A percentile compares a stretch with the other conserved stretches of the same genome.
Conservation (phyloP, 2,888 invertebrate genomes). For the Nezara viridula region DNA sequence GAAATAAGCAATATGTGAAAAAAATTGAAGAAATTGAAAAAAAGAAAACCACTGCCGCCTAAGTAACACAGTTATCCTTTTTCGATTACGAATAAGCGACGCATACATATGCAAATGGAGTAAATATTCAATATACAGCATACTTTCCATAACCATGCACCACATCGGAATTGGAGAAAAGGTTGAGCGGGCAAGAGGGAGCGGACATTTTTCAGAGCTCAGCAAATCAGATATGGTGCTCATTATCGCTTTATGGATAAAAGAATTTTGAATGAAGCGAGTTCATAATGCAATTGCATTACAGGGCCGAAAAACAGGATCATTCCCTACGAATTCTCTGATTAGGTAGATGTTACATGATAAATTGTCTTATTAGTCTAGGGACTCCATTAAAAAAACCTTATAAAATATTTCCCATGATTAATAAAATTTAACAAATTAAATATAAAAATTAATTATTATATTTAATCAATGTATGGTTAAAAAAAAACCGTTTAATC, state of each 20-base stretch:
- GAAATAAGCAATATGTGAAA: constrained; percentile 21
- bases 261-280: background rate
- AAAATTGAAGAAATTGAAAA: background rate
- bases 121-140: constrained; percentile 4
- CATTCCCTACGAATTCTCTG: too few relatives aligned
- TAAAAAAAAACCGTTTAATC: too few relatives aligned
- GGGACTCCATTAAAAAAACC: too few relatives aligned
- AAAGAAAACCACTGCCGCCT: background rate
- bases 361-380: too few relatives aligned
- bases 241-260: background rate
- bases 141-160: background rate
- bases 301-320: background rate
- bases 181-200: background rate
- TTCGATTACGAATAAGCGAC: background rate
- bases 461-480: too few relatives aligned
- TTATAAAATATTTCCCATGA: too few relatives aligned
- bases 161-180: background rate
- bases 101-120: background rate
- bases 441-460: too few relatives aligned
- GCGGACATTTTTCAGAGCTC: background rate
- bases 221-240: background rate
- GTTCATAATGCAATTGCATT: background rate
- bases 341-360: too few relatives aligned
- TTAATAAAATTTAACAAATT: too few relatives aligned
- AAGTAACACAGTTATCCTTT: constrained; percentile 4